phyloP scores from a whole-genome alignment of 2,113 vertebrate genomes.

The Ursus arctos region DNA sequence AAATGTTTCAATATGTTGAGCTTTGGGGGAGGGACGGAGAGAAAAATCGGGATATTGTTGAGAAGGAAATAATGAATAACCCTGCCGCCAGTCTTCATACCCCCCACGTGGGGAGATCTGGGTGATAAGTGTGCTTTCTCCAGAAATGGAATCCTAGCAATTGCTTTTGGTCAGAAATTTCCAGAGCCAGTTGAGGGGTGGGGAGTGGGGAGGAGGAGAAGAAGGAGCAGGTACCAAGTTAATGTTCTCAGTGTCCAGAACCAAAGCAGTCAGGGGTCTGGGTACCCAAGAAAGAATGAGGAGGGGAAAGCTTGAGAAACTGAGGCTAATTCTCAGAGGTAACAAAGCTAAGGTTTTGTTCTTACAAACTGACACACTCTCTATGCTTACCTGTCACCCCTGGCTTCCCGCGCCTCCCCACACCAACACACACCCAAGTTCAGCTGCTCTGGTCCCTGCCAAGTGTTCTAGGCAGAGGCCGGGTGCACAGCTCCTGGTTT shows the following conservation, averaged over 20 bases:
- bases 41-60: constrained; percentile 84
- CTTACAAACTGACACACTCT: not conserved
- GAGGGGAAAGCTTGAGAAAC: not conserved
- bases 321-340: not conserved
- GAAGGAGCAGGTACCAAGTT: not conserved
- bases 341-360: not conserved
- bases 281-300: not conserved
- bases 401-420: rapidly evolving
- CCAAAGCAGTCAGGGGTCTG: not conserved
- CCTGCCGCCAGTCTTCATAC: constrained; percentile 51
- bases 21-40: constrained; percentile 85
- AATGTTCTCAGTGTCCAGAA: not conserved
- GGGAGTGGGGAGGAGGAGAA: rapidly evolving
- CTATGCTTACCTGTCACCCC: not conserved
- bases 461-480: too few species aligned
- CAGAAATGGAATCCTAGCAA: constrained; percentile 66
- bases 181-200: not conserved
- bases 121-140: constrained; percentile 71
- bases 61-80: constrained; percentile 85
- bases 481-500: not conserved
- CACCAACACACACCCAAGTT: not conserved
- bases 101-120: constrained; percentile 78
- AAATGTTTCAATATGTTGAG: constrained; percentile 99
- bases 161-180: constrained; percentile 64
- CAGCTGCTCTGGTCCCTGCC: not conserved